A percentile compares a stretch with the other conserved stretches of the same genome.
Evolutionary conservation across 1,140 invertebrate species (phyloP).

Genomic region (Apis laboriosa): DNA sequence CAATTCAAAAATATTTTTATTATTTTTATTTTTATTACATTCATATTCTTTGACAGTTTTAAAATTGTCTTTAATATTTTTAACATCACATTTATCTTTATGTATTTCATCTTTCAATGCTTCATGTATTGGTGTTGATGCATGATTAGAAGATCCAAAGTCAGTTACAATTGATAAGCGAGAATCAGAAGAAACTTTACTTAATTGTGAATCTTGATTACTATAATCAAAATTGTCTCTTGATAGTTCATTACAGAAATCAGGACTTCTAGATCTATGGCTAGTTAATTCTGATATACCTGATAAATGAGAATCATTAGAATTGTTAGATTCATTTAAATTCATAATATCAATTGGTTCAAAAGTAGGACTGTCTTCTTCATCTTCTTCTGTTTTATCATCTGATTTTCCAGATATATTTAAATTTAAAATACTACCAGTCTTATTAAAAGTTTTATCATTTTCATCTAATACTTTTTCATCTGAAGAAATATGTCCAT

Average conservation of each 20-base stretch:
- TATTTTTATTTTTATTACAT: slow-evolving; percentile 73
- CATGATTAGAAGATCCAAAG: slow-evolving; percentile 78
- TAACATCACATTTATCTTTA: slow-evolving; percentile 75
- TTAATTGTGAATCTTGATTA: slow-evolving; percentile 83
- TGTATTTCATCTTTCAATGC: slow-evolving; percentile 75
- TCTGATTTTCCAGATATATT: slow-evolving; percentile 79
- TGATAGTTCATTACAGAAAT: slow-evolving; percentile 73
- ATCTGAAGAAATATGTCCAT: slow-evolving; percentile 42
- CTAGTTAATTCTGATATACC: slow-evolving; percentile 83
- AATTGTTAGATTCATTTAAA: slow-evolving; percentile 78
- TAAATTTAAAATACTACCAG: slow-evolving; percentile 57
- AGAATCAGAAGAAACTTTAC: slow-evolving; percentile 84
- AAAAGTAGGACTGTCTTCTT: slow-evolving; percentile 86
- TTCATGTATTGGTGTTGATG: slow-evolving; percentile 71
- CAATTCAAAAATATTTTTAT: slow-evolving; percentile 77
- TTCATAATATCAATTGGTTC: slow-evolving; percentile 83
- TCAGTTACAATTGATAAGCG: slow-evolving; percentile 82
- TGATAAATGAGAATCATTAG: slow-evolving; percentile 83
- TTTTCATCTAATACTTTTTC: slow-evolving; percentile 47
- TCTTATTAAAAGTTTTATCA: slow-evolving; percentile 46
- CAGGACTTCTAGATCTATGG: slow-evolving; percentile 78
- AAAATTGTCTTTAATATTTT: slow-evolving; percentile 71
- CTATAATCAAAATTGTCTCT: slow-evolving; percentile 78
- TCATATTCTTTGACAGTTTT: slow-evolving; percentile 68
- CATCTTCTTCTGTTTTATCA: slow-evolving; percentile 81